phyloP scores from a whole-genome alignment of 2,888 invertebrate genomes.

The Amiota communis region DNA sequence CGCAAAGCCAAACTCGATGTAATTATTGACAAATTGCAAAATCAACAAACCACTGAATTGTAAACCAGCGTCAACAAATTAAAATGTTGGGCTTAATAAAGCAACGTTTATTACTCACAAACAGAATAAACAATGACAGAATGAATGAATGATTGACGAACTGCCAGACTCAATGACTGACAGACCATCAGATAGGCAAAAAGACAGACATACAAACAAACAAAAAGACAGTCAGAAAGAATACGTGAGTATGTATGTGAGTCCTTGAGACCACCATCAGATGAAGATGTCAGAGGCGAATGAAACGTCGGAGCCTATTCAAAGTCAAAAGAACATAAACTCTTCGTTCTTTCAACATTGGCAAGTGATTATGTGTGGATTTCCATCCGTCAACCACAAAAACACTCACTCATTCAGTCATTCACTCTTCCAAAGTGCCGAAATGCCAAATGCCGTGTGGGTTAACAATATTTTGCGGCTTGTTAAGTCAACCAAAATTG shows the following conservation, averaged over 20 bases:
- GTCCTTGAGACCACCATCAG: too few relatives aligned
- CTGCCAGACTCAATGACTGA: neutral
- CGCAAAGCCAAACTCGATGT: constrained; percentile 52
- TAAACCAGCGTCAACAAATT: constrained; percentile 61
- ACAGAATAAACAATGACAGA: constrained; percentile 57
- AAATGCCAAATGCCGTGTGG: neutral
- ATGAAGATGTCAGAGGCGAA: too few relatives aligned
- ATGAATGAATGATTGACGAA: constrained; percentile 16
- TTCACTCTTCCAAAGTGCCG: neutral
- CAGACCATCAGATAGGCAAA: neutral
- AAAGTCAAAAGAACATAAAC: too few relatives aligned
- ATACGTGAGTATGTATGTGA: too few relatives aligned
- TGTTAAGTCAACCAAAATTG: neutral
- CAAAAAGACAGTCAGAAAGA: neutral
- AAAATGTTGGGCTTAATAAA: constrained; percentile 58
- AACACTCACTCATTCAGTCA: neutral
- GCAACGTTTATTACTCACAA: constrained; percentile 59
- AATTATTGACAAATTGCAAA: constrained; percentile 62
- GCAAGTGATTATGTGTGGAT: constrained; percentile 19
- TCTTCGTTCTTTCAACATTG: neutral
- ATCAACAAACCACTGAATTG: constrained; percentile 59
- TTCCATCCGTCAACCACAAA: constrained; percentile 14
- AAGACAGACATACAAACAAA: neutral
- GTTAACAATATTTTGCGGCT: constrained; percentile 9
- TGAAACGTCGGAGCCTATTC: too few relatives aligned